These are phyloP conservation scores for Syritta pipiens DNA, from an alignment of 2,888 invertebrate genomes.

Conservation along the genomic window DNA sequence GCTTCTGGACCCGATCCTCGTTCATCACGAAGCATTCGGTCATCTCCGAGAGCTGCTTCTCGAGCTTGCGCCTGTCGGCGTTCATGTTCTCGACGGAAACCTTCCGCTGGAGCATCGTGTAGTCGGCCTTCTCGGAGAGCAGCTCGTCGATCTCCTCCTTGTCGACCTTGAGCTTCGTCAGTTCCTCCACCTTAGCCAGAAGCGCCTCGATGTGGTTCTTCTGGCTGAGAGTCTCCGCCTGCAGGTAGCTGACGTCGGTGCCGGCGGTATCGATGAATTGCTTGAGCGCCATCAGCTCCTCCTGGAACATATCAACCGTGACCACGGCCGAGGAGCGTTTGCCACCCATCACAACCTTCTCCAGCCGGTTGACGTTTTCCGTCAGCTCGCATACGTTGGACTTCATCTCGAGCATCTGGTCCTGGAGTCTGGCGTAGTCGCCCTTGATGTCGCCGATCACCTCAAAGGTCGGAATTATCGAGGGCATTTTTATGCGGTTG, in stretches of 20 bases:
- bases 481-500: background rate
- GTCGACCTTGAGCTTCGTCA: slow-evolving; percentile 85
- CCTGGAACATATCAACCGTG: background rate
- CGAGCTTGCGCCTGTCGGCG: slow-evolving; percentile 78
- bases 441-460: background rate
- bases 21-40: slow-evolving; percentile 72
- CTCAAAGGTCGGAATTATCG: background rate
- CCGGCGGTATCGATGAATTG: background rate
- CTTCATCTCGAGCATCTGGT: slow-evolving; percentile 29
- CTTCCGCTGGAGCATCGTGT: slow-evolving; percentile 84
- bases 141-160: slow-evolving; percentile 86
- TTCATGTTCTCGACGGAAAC: slow-evolving; percentile 87
- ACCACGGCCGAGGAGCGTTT: background rate
- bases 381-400: slow-evolving; percentile 7
- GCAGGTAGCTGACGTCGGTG: background rate
- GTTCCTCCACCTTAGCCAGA: slow-evolving; percentile 68
- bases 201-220: slow-evolving; percentile 5
- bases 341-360: background rate
- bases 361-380: background rate
- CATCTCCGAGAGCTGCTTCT: slow-evolving; percentile 74
- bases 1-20: slow-evolving; percentile 76
- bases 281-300: background rate
- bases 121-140: slow-evolving; percentile 87
- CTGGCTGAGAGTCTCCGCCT: slow-evolving; percentile 1
- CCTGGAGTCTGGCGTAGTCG: background rate